Base-by-base conservation (phyloP, 2,888 invertebrate species). In the Cabera pusaria region DNA sequence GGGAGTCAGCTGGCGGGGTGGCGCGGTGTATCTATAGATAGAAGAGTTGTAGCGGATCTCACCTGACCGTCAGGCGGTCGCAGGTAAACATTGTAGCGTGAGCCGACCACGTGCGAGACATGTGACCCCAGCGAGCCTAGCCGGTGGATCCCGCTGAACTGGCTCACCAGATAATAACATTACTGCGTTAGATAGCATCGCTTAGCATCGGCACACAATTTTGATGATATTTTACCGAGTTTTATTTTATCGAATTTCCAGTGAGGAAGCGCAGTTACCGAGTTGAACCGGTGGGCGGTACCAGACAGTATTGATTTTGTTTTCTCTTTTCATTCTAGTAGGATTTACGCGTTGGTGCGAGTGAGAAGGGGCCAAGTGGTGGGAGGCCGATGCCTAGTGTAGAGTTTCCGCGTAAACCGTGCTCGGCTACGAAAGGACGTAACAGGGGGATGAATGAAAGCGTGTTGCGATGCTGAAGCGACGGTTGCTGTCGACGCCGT, bases 1-100 rank as follows among this genome's bases (percentile, higher is more conserved):
- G 56, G 54, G 52, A 60, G 55, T 57, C 55, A 54, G 59, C 49
- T 43, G 53, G 40, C 48, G 44, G 50, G 48, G 47, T 38, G 36
- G 44, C 35, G 46, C 38, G 23, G 35, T 42, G 40, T 44, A 56
- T 52, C 50, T 61, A 61, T 52, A 60, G 54, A 59, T 61, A 59
- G 62, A 49, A 57, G 60, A 60, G 71, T 62, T 59, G 59, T 64
- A 60, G 53, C 56, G 64, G 64, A 55, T 67, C 72, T 71, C 87
- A 86, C 86, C 86, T 86, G 86, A 72, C 79, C 81, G 79, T 56
- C 78, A 75, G 70, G 64, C 73, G 71, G 66, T 66, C 60, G 64
- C 84, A 87, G 86, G 88, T 87, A 88, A 88, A 87, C 87, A 88
- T 81, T 79, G 85, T 83, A 84, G 78, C 87, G 87, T 86, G 84